Evolutionary conservation across 2,797 vertebrate species (phyloP), one percentile per base, ranked within the genome.

Genomic region (Pseudochromis fuscus): DNA sequence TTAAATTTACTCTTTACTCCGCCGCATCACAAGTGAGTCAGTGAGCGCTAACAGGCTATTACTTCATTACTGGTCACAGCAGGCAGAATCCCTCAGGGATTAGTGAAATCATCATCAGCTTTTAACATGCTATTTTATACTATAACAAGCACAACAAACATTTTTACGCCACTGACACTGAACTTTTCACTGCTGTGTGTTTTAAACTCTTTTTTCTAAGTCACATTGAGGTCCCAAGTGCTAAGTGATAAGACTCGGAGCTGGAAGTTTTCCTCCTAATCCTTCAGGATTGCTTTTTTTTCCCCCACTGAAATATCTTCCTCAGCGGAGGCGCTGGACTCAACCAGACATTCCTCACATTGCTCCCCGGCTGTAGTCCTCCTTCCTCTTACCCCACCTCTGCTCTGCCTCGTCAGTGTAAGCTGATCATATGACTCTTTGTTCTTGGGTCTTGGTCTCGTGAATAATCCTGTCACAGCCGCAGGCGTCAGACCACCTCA

Each of bases 241-340:
- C 80, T 69, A 88, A 87, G 83, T 90, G 75, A 86, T 75, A 77
- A 85, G 85, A 86, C 90, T 85, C 88, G 50, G 56, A 50, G 38
- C 63, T 87, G 64, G 31, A 84, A 79, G 40, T 76, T 84, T 85
- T 77, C 19, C 65, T 74, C 50, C 48, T 88, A 84, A 90, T 90
- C 88, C 87, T 72, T n/a, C 18, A 48, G 79, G 90, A 89, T 38
- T 59, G 7, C 16, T n/a, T 21, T 18, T 55, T 7, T 10, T 12
- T n/a, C 5, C 13, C 18, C 6, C 11, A 56, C 57, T 77, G 25
- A 72, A 62, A 83, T 16, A 53, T 68, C 63, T 72, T 59, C 44
- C 3, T 6, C 44, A 70, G 30, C 4, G 25, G 55, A 61, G 65
- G 51, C 67, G 66, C 48, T 62, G 73, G 58, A 59, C 58, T 46